These are phyloP conservation scores for Lepidocolaptes lacrymiger DNA, from an alignment of 2,797 vertebrate genomes.

Conservation along the genomic window DNA sequence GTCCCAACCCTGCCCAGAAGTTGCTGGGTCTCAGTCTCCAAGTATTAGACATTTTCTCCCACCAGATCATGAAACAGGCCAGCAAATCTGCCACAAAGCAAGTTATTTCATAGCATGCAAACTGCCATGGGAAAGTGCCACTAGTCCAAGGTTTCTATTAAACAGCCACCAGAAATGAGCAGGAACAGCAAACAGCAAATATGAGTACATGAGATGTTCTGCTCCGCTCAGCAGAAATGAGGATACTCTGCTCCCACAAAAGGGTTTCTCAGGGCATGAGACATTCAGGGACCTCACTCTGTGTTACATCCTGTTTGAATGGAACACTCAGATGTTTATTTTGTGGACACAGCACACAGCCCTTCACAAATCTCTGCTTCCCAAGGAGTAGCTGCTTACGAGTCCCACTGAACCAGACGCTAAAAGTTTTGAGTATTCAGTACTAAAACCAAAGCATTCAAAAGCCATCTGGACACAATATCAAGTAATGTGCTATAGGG, in stretches of 20 bases:
- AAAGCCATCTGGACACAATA: not conserved
- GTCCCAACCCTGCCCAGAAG: not conserved
- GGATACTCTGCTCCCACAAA: not conserved
- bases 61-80: fast-evolving
- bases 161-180: not conserved
- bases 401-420: not conserved
- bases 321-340: not conserved
- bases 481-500: too few species aligned
- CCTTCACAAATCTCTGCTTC: not conserved
- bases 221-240: not conserved
- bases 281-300: fast-evolving
- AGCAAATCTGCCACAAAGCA: not conserved
- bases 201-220: not conserved
- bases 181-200: not conserved
- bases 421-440: not conserved
- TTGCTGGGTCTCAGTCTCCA: not conserved
- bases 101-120: not conserved
- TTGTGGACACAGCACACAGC: fast-evolving
- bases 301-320: not conserved
- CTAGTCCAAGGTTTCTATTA: not conserved
- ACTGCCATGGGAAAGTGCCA: not conserved
- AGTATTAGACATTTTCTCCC: not conserved
- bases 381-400: not conserved
- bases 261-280: not conserved
- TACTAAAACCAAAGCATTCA: not conserved